Evolutionary conservation across 2,888 invertebrate genomes (phyloP), one percentile per base, ranked within the genome.

Genomic region (Mermis nigrescens): DNA sequence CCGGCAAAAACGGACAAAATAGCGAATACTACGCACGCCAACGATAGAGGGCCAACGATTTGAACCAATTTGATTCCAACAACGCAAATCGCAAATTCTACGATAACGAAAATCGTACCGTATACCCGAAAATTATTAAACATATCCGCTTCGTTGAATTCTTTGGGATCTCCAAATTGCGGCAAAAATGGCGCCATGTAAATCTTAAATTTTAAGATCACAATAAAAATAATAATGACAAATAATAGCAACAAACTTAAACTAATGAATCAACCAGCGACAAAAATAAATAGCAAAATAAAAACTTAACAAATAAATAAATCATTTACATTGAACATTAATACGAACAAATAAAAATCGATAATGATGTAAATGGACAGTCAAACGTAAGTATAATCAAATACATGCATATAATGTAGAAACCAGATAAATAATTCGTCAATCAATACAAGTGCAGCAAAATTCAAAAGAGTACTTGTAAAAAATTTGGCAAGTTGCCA

Each of bases 121-220:
- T 94, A 98, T 58, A 95, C 85, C 48, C 98, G 83, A 76, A 94
- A 94, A 77, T 95, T 95, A 80, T 98, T 91, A 78, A 88, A 89
- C 85, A 91, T 89, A 64, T 64, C 66, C 62, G 57, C 55, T 31
- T 53, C 54, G 53, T 57, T 46, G 54, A 19, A 31, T n/a, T 53
- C 31, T 15, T 7, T 31, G 12, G 54, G 54, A 31, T 53, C 54
- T 12, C 54, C 54, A 74, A 91, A 91, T 74, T 90, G 83, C 58
- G 89, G 86, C 68, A 88, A 77, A 76, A 81, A 80, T 0, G 89
- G 89, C 55, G 88, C 88, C 83, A 90, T 89, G 76, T 90, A 90
- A 26, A 86, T 88, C 88, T 89, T 77, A 53, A 75, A 77, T n/a
- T 52, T 48, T 48, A 7, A 22, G 4, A 7, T 48, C 19, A 38